Conservation (phyloP, 1,140 invertebrate species). For the Nasonia vitripennis region DNA sequence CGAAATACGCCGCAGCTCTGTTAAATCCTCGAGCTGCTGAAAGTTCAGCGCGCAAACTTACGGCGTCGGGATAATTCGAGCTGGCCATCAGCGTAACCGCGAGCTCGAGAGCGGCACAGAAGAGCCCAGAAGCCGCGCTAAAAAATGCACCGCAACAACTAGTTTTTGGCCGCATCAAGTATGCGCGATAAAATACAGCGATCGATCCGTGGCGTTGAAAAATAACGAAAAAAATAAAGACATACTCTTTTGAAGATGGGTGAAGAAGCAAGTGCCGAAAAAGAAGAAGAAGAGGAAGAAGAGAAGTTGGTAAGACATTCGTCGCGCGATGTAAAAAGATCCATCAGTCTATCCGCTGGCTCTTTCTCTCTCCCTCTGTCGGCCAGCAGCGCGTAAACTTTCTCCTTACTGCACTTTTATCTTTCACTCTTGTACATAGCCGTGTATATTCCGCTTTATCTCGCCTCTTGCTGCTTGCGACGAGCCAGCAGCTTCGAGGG, state of each 20-base stretch:
- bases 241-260: not conserved
- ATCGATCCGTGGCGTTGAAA: not conserved
- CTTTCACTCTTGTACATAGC: not conserved
- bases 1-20: no score
- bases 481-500: not conserved
- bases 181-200: not conserved
- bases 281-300: not conserved
- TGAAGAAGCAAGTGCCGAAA: not conserved
- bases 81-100: no score
- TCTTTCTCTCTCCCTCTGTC: not conserved
- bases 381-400: not conserved
- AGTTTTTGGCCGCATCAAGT: not conserved
- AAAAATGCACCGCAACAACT: not conserved
- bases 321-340: not conserved
- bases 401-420: conserved; percentile 1
- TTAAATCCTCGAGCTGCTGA: no score
- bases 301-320: not conserved
- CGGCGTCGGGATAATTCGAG: no score
- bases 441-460: not conserved
- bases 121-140: not conserved
- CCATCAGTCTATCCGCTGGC: not conserved
- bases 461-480: not conserved
- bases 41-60: no score
- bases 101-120: not conserved
- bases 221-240: not conserved